Evolutionary conservation across 2,797 vertebrate genomes (phyloP), one percentile per base, ranked within the genome.

Genomic region (Acanthornis magna): DNA sequence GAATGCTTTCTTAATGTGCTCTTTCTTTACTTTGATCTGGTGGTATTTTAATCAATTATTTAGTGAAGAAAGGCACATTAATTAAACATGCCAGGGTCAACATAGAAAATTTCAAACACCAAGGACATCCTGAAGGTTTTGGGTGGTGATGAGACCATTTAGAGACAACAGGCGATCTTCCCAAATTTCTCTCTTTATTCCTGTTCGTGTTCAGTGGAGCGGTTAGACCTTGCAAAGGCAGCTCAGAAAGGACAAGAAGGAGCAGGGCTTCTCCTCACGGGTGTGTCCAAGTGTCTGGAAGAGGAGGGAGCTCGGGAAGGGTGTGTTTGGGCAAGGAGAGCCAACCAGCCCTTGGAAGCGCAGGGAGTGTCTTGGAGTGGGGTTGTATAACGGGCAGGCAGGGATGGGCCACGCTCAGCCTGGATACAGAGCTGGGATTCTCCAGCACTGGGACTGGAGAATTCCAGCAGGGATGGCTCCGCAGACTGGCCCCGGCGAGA

Each of bases 371-470:
- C 85, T 36, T 4, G n/a, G 53, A 34, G 71, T 12, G 61, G 54
- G 80, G 11, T 32, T 91, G 81, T 95, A 86, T 95, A 96, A 91
- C 88, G 79, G 93, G 88, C 36, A 72, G 90, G 62, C 18, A 45
- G 30, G 36, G 40, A 40, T 81, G 70, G 55, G 50, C 55, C 88
- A 16, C 3, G 17, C 47, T 67, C 74, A 23, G 34, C 40, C 61
- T 3, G 36, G 68, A 8, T 40, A 5, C 20, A 2, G 51, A 2
- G 60, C 51, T 10, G 70, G 38, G 38, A 38, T 38, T 12, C 38
- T 38, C 38, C 55, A 3, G 7, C 14, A n/a, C 85, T 43, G 5
- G 17, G 40, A 0, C 17, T 2, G 22, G 12, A 8, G 55, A 11
- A 2, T 10, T 26, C 51, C 72, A 5, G 32, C 17, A 0, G 29